phyloP scores from a whole-genome alignment of 2,888 invertebrate genomes.

The Sinhomidia bicolor region DNA sequence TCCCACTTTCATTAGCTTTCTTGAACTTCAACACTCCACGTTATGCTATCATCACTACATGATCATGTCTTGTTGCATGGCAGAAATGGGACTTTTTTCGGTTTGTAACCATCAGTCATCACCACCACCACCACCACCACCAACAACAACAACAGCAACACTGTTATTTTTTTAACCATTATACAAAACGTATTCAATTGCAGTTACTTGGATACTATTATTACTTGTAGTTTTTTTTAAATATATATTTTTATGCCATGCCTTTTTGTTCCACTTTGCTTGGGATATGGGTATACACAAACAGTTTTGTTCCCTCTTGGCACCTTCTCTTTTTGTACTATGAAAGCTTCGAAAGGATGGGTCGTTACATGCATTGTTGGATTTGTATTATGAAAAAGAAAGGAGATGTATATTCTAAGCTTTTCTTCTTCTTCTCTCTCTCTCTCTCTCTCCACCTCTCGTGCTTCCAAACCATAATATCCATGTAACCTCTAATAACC shows the following conservation, averaged over 20 bases:
- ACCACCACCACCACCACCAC: neutral
- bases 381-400: conserved; percentile 39
- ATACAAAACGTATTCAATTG: conserved; percentile 46
- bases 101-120: neutral
- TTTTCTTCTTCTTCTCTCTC: too few species aligned
- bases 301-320: conserved; percentile 21
- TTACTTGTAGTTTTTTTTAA: too few species aligned
- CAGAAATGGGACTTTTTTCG: neutral
- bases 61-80: conserved; percentile 21
- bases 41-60: conserved; percentile 45
- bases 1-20: conserved; percentile 72
- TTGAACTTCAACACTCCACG: conserved; percentile 63
- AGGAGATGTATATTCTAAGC: conserved; percentile 50
- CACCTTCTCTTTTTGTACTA: conserved; percentile 4
- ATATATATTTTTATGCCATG: too few species aligned
- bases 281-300: neutral
- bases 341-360: neutral
- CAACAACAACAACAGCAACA: neutral
- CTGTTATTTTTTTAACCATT: neutral
- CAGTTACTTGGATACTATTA: neutral
- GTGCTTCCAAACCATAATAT: conserved; percentile 51
- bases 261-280: neutral
- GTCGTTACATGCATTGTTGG: conserved; percentile 59
- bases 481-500: conserved; percentile 54
- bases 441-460: conserved; percentile 60